phyloP scores from a whole-genome alignment of 1,140 invertebrate species.

The Globodera rostochiensis region DNA sequence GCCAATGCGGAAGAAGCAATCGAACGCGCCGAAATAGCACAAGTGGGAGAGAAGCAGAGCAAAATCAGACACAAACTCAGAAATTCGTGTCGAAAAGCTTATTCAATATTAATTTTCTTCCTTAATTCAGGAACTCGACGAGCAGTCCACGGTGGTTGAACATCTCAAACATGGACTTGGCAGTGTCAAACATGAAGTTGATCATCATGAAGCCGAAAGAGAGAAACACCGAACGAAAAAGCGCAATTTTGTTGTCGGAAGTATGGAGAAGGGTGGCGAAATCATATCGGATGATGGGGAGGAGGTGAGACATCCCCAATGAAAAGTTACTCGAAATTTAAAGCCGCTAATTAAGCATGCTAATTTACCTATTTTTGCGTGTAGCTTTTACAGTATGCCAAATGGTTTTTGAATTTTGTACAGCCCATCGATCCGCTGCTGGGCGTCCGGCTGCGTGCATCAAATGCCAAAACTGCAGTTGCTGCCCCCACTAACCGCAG shows the following conservation, averaged over 20 bases:
- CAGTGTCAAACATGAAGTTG: neutral
- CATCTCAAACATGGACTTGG: neutral
- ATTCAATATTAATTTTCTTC: neutral
- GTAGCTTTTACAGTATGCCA: too few relatives aligned
- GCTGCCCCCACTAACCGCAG: too few relatives aligned
- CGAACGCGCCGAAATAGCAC: neutral
- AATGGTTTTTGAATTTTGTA: too few relatives aligned
- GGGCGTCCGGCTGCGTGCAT: too few relatives aligned
- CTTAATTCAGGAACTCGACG: neutral
- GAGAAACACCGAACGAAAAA: too few relatives aligned
- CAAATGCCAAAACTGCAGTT: too few relatives aligned
- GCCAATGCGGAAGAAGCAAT: neutral
- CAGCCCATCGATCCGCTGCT: too few relatives aligned
- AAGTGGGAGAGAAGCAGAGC: neutral
- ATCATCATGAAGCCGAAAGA: neutral
- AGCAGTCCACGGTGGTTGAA: constrained; percentile 4
- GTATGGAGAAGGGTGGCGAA: constrained; percentile 2
- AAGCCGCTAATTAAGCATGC: too few relatives aligned
- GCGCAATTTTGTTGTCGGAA: neutral
- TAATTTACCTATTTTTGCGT: too few relatives aligned
- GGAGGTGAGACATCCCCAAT: neutral
- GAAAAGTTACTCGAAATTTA: too few relatives aligned
- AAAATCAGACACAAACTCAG: neutral
- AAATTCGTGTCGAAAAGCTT: neutral
- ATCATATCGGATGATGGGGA: neutral